Evolutionary conservation across 2,888 invertebrate genomes (phyloP).

Genomic region (Acrocyrtus sp.): DNA sequence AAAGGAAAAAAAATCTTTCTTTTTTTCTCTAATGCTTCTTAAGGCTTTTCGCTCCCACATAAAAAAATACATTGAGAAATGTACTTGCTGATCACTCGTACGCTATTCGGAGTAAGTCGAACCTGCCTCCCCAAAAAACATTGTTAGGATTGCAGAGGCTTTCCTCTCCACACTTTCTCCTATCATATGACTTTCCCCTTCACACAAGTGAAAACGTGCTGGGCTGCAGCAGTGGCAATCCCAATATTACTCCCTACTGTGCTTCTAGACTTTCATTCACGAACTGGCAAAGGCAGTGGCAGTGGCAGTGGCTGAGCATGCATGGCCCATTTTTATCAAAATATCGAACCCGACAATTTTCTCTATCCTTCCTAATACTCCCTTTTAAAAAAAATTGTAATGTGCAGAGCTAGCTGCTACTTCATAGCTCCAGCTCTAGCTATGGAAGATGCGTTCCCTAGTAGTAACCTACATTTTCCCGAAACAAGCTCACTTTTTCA

Average conservation of each 20-base stretch:
- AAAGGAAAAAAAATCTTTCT: neutral
- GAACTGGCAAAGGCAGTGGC: neutral
- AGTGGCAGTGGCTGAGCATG: neutral
- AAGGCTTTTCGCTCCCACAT: constrained; percentile 14
- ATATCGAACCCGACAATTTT: neutral
- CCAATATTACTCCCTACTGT: neutral
- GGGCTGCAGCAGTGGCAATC: neutral
- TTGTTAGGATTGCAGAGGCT: neutral
- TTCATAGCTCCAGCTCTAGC: neutral
- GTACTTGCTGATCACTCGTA: constrained; percentile 45
- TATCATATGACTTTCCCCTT: constrained; percentile 46
- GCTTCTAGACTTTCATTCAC: neutral
- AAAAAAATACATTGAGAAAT: too few species aligned
- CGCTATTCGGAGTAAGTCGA: constrained; percentile 31
- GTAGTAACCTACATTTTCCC: constrained; percentile 52
- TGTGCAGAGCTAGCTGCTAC: too few species aligned
- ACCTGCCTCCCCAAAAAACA: constrained; percentile 2
- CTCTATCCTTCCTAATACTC: neutral
- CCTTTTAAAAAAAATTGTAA: too few species aligned
- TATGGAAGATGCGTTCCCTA: neutral
- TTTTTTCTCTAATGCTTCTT: too few species aligned
- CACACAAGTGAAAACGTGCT: neutral
- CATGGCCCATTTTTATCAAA: neutral
- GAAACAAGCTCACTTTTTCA: constrained; percentile 34
- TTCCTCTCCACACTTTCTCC: constrained; percentile 20